These are phyloP conservation scores for Syngnathoides biaculeatus DNA, from an alignment of 2,113 vertebrate species.

Conservation along the genomic window DNA sequence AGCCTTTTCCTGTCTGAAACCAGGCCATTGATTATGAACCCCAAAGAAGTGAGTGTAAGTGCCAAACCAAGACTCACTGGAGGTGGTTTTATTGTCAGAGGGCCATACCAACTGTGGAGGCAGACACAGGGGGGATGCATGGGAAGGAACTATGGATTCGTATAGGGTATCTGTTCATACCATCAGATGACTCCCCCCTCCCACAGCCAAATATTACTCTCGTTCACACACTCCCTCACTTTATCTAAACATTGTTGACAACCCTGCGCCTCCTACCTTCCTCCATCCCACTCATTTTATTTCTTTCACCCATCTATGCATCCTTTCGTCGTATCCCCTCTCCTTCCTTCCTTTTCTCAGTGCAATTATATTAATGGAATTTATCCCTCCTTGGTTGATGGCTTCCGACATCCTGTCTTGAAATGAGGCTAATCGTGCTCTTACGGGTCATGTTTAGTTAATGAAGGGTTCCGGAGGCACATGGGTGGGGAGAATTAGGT, in stretches of 20 bases:
- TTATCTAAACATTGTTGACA: conserved; percentile 56
- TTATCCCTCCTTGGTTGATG: conserved; percentile 80
- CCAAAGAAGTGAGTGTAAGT: conserved; percentile 80
- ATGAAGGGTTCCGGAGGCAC: conserved; percentile 79
- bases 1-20: conserved; percentile 41
- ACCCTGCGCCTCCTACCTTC: conserved; percentile 59
- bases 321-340: conserved; percentile 56
- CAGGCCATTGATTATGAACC: conserved; percentile 57
- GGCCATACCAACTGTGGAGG: conserved; percentile 86
- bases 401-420: conserved; percentile 96
- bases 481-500: conserved; percentile 29
- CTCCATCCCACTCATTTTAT: conserved; percentile 67
- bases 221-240: conserved; percentile 44
- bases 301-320: conserved; percentile 67
- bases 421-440: conserved; percentile 91
- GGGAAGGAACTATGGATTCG: conserved; percentile 74
- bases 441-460: conserved; percentile 97
- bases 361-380: conserved; percentile 97
- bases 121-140: conserved; percentile 65
- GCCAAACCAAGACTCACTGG: conserved; percentile 89
- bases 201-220: conserved; percentile 19
- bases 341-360: conserved; percentile 71
- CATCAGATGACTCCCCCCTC: conserved; percentile 53
- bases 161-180: conserved; percentile 54
- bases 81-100: conserved; percentile 97